These are phyloP conservation scores for Trinorchestia longiramus DNA, from an alignment of 1,140 invertebrate species.

Conservation along the genomic window DNA sequence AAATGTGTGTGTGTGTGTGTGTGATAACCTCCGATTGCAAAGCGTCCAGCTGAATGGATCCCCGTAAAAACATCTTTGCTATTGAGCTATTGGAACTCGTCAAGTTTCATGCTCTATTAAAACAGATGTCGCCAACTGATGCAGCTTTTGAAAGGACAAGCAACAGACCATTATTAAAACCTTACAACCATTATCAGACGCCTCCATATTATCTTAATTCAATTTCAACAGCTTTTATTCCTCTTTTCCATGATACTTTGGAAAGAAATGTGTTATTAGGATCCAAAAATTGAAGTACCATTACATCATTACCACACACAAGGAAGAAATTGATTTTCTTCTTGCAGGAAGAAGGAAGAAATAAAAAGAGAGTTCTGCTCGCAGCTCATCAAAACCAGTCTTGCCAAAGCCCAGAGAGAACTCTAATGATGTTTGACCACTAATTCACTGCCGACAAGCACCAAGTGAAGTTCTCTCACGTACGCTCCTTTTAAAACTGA, in stretches of 20 bases:
- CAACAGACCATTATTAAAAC: neutral
- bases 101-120: neutral
- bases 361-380: conserved; percentile 58
- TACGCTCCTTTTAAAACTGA: neutral
- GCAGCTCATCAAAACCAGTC: neutral
- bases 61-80: too few relatives aligned
- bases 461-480: neutral
- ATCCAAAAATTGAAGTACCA: neutral
- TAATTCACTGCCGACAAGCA: neutral
- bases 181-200: neutral
- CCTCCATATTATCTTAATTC: neutral
- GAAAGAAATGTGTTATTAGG: neutral
- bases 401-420: neutral
- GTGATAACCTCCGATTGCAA: neutral
- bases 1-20: neutral
- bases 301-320: neutral
- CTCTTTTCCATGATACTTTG: neutral
- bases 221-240: neutral
- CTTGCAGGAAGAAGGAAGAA: neutral
- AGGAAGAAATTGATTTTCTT: neutral
- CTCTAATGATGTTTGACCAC: neutral
- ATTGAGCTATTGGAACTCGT: neutral
- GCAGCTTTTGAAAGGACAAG: neutral
- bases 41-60: neutral
- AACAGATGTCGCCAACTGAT: neutral